These are phyloP conservation scores for Meiosimyza decipiens DNA, from an alignment of 2,888 invertebrate species.

Conservation along the genomic window DNA sequence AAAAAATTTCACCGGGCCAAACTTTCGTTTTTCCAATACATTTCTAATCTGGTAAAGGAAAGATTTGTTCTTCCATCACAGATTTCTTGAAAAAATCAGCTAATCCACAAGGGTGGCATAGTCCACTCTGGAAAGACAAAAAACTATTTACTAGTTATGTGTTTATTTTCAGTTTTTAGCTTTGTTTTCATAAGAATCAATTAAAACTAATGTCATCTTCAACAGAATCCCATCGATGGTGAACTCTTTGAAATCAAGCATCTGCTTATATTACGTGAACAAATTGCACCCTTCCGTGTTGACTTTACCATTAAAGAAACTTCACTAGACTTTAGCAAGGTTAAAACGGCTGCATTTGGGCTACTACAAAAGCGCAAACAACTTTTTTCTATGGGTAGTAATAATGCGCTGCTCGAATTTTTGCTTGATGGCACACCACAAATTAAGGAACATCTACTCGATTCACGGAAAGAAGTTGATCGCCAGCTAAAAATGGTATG, in stretches of 20 bases:
- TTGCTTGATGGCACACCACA: conserved; percentile 92
- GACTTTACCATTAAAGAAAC: conserved; percentile 95
- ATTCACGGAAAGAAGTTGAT: conserved; percentile 97
- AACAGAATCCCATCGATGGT: conserved; percentile 84
- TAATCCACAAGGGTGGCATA: no score
- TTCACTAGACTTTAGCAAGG: conserved; percentile 90
- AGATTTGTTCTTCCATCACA: neutral
- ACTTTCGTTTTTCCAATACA: no score
- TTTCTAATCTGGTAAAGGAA: no score
- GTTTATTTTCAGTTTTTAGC: no score
- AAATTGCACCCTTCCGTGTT: conserved; percentile 97
- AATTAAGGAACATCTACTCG: conserved; percentile 90
- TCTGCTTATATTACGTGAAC: conserved; percentile 93
- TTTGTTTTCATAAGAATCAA: no score
- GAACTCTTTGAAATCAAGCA: conserved; percentile 98
- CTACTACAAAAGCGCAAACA: conserved; percentile 82
- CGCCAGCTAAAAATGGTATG: conserved; percentile 89
- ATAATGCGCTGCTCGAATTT: conserved; percentile 94
- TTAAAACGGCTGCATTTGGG: conserved; percentile 86
- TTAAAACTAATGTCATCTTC: neutral
- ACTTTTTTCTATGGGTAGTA: conserved; percentile 86
- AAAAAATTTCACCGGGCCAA: no score
- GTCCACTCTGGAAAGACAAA: no score
- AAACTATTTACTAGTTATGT: no score
- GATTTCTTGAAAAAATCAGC: no score